A percentile compares a stretch with the other conserved stretches of the same genome.
Conservation (phyloP, 1,140 invertebrate genomes). For the Arctopsyche grandis region DNA sequence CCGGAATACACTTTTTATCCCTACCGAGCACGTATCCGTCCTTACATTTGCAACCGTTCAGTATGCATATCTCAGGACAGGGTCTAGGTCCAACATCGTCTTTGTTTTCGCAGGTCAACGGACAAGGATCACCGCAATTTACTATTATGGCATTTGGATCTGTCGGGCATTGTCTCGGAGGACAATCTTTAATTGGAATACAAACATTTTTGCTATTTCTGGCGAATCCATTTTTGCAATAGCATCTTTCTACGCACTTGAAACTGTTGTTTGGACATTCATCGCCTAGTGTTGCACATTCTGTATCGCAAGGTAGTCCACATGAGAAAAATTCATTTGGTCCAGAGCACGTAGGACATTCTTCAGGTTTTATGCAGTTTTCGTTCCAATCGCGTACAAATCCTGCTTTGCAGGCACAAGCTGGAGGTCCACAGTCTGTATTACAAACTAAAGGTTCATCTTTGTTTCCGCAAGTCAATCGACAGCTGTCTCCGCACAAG, state of each 20-base stretch:
- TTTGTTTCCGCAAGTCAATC: conserved; percentile 36
- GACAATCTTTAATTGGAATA: conserved; percentile 56
- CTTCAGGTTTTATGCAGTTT: conserved; percentile 33
- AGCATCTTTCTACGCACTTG: conserved; percentile 40
- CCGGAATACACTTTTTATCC: conserved; percentile 42
- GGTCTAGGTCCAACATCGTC: not conserved
- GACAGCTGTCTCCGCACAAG: conserved; percentile 42
- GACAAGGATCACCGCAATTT: conserved; percentile 43
- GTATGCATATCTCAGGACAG: conserved; percentile 32
- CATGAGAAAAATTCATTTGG: conserved; percentile 37
- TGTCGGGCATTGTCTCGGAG: conserved; percentile 23
- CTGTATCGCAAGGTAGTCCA: conserved; percentile 43
- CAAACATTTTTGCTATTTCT: conserved; percentile 34
- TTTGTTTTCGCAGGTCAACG: too few relatives aligned
- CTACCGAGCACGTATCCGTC: conserved; percentile 34
- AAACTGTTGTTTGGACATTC: conserved; percentile 19
- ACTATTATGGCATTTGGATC: conserved; percentile 11
- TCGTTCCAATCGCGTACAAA: conserved; percentile 24
- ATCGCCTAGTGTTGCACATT: conserved; percentile 41
- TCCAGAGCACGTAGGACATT: conserved; percentile 29
- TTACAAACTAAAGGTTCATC: not conserved
- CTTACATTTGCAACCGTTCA: conserved; percentile 42
- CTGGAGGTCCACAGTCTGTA: not conserved
- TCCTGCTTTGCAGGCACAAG: conserved; percentile 38
- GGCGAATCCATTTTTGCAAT: conserved; percentile 46